A percentile compares a stretch with the other conserved stretches of the same genome.
Conservation (phyloP, 2,888 invertebrate species). For the Parasteatoda lunata region DNA sequence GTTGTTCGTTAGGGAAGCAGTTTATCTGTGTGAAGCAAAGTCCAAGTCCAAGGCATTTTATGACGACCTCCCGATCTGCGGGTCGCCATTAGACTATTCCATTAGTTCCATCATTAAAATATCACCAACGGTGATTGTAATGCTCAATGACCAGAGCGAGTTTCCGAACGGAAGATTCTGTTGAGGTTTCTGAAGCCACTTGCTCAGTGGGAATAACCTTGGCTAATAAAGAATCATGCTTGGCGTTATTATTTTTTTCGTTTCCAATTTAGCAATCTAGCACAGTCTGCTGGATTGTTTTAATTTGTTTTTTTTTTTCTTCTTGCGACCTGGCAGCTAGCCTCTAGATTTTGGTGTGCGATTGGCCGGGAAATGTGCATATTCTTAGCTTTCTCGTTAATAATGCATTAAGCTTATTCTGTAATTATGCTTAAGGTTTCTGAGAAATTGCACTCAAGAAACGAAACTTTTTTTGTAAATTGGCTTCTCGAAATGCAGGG, state of each 20-base stretch:
- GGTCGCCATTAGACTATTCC: conserved; percentile 33
- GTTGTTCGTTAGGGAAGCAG: conserved; percentile 39
- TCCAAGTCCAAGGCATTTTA: conserved; percentile 39
- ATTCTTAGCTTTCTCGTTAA: conserved; percentile 5
- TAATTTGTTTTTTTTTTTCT: not conserved
- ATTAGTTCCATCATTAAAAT: conserved; percentile 65
- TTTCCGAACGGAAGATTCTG: conserved; percentile 7
- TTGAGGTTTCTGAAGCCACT: not conserved
- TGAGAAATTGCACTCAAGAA: too few species aligned
- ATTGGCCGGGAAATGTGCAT: too few species aligned
- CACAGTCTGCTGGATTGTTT: not conserved
- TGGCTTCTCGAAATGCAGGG: too few species aligned
- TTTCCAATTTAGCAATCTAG: not conserved
- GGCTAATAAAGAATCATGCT: conserved; percentile 1
- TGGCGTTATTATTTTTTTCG: not conserved
- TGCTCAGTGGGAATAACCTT: conserved; percentile 31
- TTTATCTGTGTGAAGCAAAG: conserved; percentile 29
- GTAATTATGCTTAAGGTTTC: too few species aligned
- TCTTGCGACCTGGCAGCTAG: not conserved
- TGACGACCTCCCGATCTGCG: conserved; percentile 27
- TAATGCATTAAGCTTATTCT: too few species aligned
- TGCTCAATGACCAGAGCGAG: conserved; percentile 56
- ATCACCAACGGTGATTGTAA: conserved; percentile 42
- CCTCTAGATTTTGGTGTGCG: not conserved
- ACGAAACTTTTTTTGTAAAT: too few species aligned